phyloP scores from a whole-genome alignment of 2,113 vertebrate species.

The Myrmecophaga tridactyla region DNA sequence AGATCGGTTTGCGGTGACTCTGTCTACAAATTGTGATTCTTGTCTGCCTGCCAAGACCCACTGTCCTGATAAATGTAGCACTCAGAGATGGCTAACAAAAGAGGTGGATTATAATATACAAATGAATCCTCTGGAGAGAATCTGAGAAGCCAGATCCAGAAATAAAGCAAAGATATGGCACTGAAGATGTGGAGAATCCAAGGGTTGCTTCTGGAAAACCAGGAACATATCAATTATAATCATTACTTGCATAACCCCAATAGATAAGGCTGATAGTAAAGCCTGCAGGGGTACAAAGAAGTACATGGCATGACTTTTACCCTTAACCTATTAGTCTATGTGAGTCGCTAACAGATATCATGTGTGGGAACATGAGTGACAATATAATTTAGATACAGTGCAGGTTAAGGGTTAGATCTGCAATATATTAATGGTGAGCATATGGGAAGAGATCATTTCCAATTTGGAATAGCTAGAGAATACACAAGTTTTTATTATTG shows the following conservation, averaged over 20 bases:
- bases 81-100: slow-evolving; percentile 46
- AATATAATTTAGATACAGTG: not conserved
- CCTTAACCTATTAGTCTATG: not conserved
- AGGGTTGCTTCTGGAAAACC: not conserved
- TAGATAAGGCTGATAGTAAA: not conserved
- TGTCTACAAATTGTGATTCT: slow-evolving; percentile 68
- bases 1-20: slow-evolving; percentile 52
- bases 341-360: not conserved
- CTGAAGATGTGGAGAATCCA: not conserved
- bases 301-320: not conserved
- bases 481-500: not conserved
- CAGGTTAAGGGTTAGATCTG: not conserved
- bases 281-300: not conserved
- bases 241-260: not conserved
- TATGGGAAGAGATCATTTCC: not conserved
- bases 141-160: not conserved
- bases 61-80: slow-evolving; percentile 65
- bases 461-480: not conserved
- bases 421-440: not conserved
- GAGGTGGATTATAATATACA: slow-evolving; percentile 11
- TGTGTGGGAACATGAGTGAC: not conserved
- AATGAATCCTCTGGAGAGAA: not conserved
- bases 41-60: slow-evolving; percentile 61
- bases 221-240: not conserved
- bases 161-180: not conserved